Conservation (phyloP, 1,140 invertebrate species). For the Ceratitis capitata region DNA sequence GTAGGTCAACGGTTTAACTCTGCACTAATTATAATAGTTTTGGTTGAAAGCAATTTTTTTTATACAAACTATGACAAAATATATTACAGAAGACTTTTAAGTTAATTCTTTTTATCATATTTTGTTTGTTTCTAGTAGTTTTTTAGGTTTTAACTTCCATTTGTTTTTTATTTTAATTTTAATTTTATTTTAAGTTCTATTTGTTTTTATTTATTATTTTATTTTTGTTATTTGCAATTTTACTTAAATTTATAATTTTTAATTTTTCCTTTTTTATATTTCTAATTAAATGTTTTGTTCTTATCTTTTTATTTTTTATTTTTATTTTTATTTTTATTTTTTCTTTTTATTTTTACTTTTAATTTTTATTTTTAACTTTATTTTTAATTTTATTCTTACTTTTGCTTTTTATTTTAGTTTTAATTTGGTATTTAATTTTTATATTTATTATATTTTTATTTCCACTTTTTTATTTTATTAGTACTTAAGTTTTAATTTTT, state of each 20-base stretch:
- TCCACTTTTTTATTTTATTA: too few relatives aligned
- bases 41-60: too few relatives aligned
- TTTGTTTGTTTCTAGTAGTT: too few relatives aligned
- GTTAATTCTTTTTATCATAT: too few relatives aligned
- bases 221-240: not conserved
- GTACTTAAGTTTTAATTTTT: not conserved
- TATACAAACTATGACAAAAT: too few relatives aligned
- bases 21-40: too few relatives aligned
- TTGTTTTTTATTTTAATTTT: too few relatives aligned
- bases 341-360: not conserved
- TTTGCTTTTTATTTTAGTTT: not conserved
- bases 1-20: too few relatives aligned
- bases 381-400: not conserved
- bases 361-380: not conserved
- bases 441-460: not conserved
- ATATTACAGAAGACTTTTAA: too few relatives aligned
- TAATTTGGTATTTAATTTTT: not conserved
- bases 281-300: not conserved
- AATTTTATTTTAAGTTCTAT: not conserved
- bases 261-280: too few relatives aligned
- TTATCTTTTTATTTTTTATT: not conserved
- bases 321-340: not conserved
- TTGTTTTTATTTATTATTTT: not conserved
- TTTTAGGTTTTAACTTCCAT: too few relatives aligned
- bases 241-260: not conserved